Conservation (phyloP, 2,113 vertebrate species). For the Zosterops pallidus region DNA sequence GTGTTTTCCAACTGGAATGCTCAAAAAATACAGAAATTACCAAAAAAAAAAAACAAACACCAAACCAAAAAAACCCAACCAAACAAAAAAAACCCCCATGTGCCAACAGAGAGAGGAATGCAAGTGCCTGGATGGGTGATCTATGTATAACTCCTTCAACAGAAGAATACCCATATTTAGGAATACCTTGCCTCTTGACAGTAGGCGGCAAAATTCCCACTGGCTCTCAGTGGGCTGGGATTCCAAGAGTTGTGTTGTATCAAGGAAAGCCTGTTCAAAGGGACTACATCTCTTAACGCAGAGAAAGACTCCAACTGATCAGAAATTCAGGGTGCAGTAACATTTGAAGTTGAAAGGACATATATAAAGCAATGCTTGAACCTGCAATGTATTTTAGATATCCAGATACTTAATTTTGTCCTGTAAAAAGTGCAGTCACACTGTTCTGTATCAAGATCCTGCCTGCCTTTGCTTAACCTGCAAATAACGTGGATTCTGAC, state of each 20-base stretch:
- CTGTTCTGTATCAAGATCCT: background rate
- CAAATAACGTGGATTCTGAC: background rate
- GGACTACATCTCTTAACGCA: background rate
- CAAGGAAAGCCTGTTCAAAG: background rate
- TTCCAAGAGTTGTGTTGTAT: background rate
- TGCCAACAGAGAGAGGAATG: background rate
- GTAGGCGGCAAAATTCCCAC: background rate
- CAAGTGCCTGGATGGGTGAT: background rate
- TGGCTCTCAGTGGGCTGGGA: background rate
- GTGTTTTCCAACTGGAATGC: background rate
- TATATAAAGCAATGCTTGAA: background rate
- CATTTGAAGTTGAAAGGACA: background rate
- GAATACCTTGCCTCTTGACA: background rate
- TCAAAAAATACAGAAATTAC: background rate
- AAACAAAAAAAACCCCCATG: background rate
- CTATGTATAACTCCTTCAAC: background rate
- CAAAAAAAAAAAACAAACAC: background rate
- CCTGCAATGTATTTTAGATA: background rate
- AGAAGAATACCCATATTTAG: background rate
- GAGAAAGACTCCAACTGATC: background rate
- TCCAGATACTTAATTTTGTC: background rate
- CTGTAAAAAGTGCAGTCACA: background rate
- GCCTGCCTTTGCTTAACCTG: background rate
- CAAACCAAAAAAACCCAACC: too few relatives aligned
- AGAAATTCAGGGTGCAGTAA: background rate